Base-by-base conservation (phyloP, 2,797 vertebrate genomes). In the Bovichtus variegatus region DNA sequence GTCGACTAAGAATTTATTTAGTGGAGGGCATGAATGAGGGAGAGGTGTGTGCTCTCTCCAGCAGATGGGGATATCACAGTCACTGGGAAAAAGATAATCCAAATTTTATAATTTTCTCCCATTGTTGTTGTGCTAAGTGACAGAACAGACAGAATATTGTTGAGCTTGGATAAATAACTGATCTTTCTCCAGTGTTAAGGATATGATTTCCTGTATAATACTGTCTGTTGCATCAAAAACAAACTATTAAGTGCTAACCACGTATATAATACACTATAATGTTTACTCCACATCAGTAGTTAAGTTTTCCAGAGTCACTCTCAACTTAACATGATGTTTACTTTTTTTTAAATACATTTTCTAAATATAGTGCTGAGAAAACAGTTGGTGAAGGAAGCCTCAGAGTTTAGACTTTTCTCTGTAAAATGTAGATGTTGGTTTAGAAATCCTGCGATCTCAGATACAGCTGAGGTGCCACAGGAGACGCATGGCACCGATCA, bases 41-140 rank as follows among this genome's bases (percentile, higher is more conserved):
- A n/a, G n/a, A n/a, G n/a, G n/a, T 47, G 13, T 8, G 44, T 7
- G 1, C 36, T 55, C 29, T 21, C 8, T 66, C 76, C 36, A 43
- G 57, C 41, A 72, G 63, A 50, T 53, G 76, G 55, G 19, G 19
- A 18, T 9, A 40, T 53, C 38, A 25, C 41, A 29, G n/a, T 18
- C 25, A 12, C 1, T 15, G 13, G 15, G 12, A 27, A 27, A 38
- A 29, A 29, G 4, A 49, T 18, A 21, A 49, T n/a, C 31, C 19
- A 58, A 18, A 50, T 36, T 9, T 31, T 19, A 51, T 11, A 41
- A 43, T 31, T 3, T 60, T 50, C 36, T 19, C 13, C 15, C 6
- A 54, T 54, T 53, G 50, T 43, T 36, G 3, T 21, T 60, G 18
- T 16, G n/a, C 13, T 60, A n/a, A 58, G 53, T 19, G 41, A 34